phyloP scores from a whole-genome alignment of 2,113 vertebrate genomes.

The Sinosuthora webbiana region DNA sequence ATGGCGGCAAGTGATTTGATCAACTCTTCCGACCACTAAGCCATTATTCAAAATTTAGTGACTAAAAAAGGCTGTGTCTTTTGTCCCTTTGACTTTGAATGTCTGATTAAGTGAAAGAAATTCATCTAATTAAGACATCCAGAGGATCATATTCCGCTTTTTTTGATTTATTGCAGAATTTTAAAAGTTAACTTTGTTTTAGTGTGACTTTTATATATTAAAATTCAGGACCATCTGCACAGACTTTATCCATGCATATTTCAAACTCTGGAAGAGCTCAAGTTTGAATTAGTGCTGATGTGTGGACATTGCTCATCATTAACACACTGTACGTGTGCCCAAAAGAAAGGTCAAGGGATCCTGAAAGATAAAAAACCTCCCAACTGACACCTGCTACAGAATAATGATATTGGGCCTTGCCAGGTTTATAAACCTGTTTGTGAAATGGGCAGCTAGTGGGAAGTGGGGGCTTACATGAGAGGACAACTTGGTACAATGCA shows the following conservation, averaged over 20 bases:
- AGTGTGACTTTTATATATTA: constrained; percentile 65
- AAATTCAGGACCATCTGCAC: constrained; percentile 68
- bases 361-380: constrained; percentile 47
- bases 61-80: not conserved
- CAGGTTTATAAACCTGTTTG: not conserved
- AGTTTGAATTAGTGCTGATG: constrained; percentile 73
- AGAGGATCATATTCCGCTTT: constrained; percentile 53
- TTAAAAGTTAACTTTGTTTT: constrained; percentile 72
- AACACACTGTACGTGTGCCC: constrained; percentile 57
- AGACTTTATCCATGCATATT: constrained; percentile 68
- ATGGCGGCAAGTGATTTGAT: not conserved
- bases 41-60: not conserved
- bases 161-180: constrained; percentile 68
- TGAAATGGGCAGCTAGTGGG: not conserved
- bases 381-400: constrained; percentile 33
- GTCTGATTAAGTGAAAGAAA: constrained; percentile 59
- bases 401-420: constrained; percentile 16
- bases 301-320: constrained; percentile 73
- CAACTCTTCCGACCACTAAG: not conserved
- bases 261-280: constrained; percentile 68
- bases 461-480: not conserved
- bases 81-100: constrained; percentile 59
- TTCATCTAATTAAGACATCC: constrained; percentile 66
- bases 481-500: not conserved
- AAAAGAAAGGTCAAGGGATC: constrained; percentile 68